These are phyloP conservation scores for Sapajus apella DNA, from an alignment of 2,113 vertebrate species.

Conservation along the genomic window DNA sequence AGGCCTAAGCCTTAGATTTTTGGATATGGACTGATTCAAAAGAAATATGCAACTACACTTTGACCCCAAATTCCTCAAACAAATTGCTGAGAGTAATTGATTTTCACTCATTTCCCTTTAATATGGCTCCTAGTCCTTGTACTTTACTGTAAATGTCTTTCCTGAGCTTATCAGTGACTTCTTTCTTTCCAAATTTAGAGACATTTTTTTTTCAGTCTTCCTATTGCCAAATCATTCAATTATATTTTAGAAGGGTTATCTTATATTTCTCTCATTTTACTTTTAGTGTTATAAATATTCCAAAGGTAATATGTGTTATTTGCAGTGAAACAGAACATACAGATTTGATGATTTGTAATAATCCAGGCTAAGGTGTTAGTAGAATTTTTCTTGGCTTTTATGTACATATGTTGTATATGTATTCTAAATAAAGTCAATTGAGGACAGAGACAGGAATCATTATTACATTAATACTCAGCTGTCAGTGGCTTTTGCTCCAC, in stretches of 20 bases:
- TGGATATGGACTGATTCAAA: not conserved
- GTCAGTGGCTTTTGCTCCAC: not conserved
- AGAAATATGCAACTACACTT: not conserved
- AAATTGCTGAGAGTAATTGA: not conserved
- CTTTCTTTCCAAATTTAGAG: not conserved
- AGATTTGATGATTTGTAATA: not conserved
- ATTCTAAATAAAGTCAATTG: no score
- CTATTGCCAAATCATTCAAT: not conserved
- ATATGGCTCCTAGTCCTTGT: constrained; percentile 26
- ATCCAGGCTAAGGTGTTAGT: not conserved
- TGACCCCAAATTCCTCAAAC: not conserved
- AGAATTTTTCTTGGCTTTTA: not conserved
- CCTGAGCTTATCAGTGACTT: not conserved
- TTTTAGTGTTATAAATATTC: not conserved
- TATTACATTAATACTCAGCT: not conserved
- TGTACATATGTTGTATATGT: no score
- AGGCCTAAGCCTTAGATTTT: not conserved
- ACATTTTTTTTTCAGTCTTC: not conserved
- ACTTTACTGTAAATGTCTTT: not conserved
- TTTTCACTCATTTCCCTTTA: not conserved
- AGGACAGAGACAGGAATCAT: not conserved
- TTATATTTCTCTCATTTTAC: not conserved
- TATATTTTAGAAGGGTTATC: not conserved
- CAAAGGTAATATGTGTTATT: no score
- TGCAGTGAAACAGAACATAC: no score